A percentile compares a stretch with the other conserved stretches of the same genome.
These are phyloP conservation scores for Cyclina sinensis DNA, from an alignment of 1,140 invertebrate species.

Conservation along the genomic window DNA sequence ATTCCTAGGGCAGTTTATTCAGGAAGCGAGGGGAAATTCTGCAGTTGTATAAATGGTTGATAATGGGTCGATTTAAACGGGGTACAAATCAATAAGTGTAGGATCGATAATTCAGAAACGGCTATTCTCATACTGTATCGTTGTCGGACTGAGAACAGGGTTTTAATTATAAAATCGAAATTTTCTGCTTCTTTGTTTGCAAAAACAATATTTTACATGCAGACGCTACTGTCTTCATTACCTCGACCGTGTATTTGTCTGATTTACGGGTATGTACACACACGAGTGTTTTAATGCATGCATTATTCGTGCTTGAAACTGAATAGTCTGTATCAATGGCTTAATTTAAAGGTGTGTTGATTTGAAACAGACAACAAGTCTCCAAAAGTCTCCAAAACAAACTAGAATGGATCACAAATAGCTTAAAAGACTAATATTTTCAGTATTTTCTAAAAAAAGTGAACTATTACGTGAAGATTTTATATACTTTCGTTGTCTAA, in stretches of 20 bases:
- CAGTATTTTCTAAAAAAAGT: no score
- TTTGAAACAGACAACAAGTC: background rate
- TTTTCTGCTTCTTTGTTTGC: conserved; percentile 28
- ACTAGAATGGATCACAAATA: no score
- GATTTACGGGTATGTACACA: conserved; percentile 28
- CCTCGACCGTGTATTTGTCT: background rate
- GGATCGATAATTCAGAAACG: conserved; percentile 47
- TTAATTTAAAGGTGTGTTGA: background rate
- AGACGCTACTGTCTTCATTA: background rate
- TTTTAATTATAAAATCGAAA: conserved; percentile 62
- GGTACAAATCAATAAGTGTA: conserved; percentile 56
- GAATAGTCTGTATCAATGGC: background rate
- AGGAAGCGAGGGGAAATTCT: conserved; percentile 43
- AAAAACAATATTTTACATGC: conserved; percentile 18
- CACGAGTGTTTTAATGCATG: background rate
- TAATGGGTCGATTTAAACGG: conserved; percentile 61
- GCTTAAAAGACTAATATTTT: no score
- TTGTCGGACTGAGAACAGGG: conserved; percentile 27
- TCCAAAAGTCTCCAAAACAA: background rate
- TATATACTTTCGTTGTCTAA: no score
- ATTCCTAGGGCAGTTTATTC: background rate
- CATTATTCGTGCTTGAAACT: conserved; percentile 14
- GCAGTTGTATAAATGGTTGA: conserved; percentile 47
- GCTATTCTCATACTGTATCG: conserved; percentile 2
- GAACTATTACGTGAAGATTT: no score